Evolutionary conservation across 2,888 invertebrate genomes (phyloP).

Genomic region (Cloeon dipterum): DNA sequence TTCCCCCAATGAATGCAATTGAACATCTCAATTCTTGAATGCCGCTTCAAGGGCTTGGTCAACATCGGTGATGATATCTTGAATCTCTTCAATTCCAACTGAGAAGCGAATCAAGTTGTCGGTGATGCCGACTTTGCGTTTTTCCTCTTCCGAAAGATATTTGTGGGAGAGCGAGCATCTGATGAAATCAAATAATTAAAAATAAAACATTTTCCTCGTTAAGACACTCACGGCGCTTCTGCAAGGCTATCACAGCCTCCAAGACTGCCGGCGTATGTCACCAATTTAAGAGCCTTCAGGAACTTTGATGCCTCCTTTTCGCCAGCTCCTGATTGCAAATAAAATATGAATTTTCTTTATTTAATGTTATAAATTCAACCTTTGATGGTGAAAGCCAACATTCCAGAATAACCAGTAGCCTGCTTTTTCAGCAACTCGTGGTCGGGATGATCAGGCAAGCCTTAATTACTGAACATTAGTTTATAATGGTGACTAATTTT

Average conservation of each 20-base stretch:
- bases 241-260: constrained; percentile 27
- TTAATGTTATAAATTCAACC: too few relatives aligned
- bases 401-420: constrained; percentile 23
- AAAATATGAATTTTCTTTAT: constrained; percentile 12
- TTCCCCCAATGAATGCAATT: too few relatives aligned
- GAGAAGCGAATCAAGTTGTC: constrained; percentile 24
- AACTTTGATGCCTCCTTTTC: neutral
- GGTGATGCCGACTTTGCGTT: constrained; percentile 20
- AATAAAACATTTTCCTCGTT: neutral
- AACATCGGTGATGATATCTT: constrained; percentile 24
- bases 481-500: too few relatives aligned
- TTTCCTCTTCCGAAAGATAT: constrained; percentile 20
- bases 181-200: neutral
- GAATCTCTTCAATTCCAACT: constrained; percentile 24
- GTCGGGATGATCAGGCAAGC: constrained; percentile 21
- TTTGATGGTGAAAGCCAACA: constrained; percentile 27
- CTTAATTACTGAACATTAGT: too few relatives aligned
- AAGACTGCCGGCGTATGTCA: constrained; percentile 25
- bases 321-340: too few relatives aligned
- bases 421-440: constrained; percentile 22
- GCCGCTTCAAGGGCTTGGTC: constrained; percentile 20
- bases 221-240: constrained; percentile 19
- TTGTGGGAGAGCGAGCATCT: constrained; percentile 25
- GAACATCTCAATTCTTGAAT: too few relatives aligned
- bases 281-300: constrained; percentile 13